Percentiles rank a stretch among this genome's conserved stretches.
Conservation (phyloP, 2,797 vertebrate species). For the Paratrypauchen microcephalus region DNA sequence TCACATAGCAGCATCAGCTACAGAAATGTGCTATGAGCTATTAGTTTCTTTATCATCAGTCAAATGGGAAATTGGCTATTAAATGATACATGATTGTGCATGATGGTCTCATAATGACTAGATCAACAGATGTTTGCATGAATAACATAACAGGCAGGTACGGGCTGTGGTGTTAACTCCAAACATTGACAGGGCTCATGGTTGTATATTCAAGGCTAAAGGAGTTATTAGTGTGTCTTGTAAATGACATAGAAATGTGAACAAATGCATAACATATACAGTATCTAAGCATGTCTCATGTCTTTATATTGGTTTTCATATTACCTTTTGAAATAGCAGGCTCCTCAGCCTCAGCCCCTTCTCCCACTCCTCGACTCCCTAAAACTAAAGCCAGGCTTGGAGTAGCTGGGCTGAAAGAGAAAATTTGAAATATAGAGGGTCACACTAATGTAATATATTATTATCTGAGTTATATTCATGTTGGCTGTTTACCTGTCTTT, state of each 20-base stretch:
- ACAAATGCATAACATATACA: neutral
- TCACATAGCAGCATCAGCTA: no score
- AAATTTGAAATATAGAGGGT: neutral
- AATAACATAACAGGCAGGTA: slow-evolving; percentile 44
- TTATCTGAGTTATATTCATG: slow-evolving; percentile 8
- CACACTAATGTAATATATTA: neutral
- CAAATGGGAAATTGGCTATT: slow-evolving; percentile 6
- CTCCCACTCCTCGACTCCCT: slow-evolving; percentile 70
- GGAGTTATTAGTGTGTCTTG: neutral
- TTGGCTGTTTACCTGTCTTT: slow-evolving; percentile 78
- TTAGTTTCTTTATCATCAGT: no score
- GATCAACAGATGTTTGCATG: slow-evolving; percentile 38
- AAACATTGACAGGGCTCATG: neutral
- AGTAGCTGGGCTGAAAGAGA: slow-evolving; percentile 62
- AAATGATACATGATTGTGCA: slow-evolving; percentile 44
- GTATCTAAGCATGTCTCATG: neutral
- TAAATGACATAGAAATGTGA: neutral
- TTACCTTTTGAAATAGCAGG: slow-evolving; percentile 67
- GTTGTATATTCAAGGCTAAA: neutral
- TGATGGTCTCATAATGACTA: slow-evolving; percentile 48
- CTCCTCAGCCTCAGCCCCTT: slow-evolving; percentile 78
- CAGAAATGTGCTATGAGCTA: no score
- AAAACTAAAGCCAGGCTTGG: slow-evolving; percentile 58
- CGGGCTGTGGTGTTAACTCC: slow-evolving; percentile 25
- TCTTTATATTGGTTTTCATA: slow-evolving; percentile 25